Conservation (phyloP, 2,888 invertebrate species). For the Pollenia labialis region DNA sequence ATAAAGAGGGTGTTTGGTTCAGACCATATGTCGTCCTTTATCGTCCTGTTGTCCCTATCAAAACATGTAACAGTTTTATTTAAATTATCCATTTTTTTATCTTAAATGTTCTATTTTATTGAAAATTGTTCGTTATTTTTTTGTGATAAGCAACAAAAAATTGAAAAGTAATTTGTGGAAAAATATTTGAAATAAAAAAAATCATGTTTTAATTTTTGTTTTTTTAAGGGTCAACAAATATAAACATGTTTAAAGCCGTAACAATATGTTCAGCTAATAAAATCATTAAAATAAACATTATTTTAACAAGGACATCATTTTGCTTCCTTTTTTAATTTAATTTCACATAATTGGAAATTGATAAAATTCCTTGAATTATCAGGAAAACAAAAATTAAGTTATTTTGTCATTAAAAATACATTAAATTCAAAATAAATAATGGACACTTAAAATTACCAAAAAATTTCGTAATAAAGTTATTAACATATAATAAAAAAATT, state of each 20-base stretch:
- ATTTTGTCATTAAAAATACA: constrained; percentile 46
- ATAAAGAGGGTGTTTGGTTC: neutral
- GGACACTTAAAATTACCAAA: neutral
- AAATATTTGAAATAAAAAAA: neutral
- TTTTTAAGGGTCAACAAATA: constrained; percentile 2
- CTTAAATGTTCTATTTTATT: constrained; percentile 34
- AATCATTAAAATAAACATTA: constrained; percentile 9
- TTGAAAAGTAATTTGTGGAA: neutral
- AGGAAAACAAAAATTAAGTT: constrained; percentile 11
- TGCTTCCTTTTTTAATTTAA: neutral
- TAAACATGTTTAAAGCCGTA: neutral
- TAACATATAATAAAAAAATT: neutral
- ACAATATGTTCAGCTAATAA: constrained; percentile 6
- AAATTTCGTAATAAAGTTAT: constrained; percentile 7
- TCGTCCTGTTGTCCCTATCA: neutral
- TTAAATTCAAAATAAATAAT: neutral
- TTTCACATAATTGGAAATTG: neutral
- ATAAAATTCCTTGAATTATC: neutral
- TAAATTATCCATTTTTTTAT: constrained; percentile 25
- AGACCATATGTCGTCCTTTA: constrained; percentile 26
- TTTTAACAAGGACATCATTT: constrained; percentile 21
- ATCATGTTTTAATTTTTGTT: neutral
- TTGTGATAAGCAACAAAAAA: neutral
- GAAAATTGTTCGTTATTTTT: constrained; percentile 5
- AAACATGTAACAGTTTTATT: constrained; percentile 3